Conservation (phyloP, 2,888 invertebrate species). For the Drosophila anomalata region DNA sequence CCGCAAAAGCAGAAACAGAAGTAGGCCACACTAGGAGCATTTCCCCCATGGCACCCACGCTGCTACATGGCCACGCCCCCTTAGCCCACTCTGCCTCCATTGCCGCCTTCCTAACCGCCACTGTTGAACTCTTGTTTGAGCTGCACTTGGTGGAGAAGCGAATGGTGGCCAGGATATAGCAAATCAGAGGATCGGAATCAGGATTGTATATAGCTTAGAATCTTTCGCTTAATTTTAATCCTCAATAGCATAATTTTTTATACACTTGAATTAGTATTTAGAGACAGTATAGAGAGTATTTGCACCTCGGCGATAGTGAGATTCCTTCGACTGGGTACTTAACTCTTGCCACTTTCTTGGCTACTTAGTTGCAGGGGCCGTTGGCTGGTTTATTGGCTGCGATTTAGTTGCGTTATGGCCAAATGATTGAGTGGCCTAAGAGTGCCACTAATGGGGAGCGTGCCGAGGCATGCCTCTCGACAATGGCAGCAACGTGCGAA, state of each 20-base stretch:
- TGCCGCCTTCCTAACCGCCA: not conserved
- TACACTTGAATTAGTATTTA: too few species aligned
- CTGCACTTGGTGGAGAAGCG: slow-evolving; percentile 56
- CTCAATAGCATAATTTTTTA: too few species aligned
- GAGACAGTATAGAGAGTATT: not conserved
- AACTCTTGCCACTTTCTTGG: slow-evolving; percentile 16
- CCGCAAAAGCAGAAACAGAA: slow-evolving; percentile 55
- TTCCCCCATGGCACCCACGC: slow-evolving; percentile 41
- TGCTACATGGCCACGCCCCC: slow-evolving; percentile 5
- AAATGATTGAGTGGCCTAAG: slow-evolving; percentile 54
- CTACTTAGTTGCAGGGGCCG: slow-evolving; percentile 40
- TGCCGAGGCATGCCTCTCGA: slow-evolving; percentile 30
- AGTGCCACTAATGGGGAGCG: slow-evolving; percentile 45
- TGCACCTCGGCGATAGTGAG: not conserved
- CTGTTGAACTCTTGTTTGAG: slow-evolving; percentile 28
- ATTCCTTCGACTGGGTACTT: not conserved
- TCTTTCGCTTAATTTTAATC: too few species aligned
- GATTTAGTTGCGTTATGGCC: slow-evolving; percentile 50
- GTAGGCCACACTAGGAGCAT: slow-evolving; percentile 66
- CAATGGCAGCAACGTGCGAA: slow-evolving; percentile 25
- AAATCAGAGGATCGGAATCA: too few species aligned
- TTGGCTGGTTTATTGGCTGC: slow-evolving; percentile 46
- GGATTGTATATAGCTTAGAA: too few species aligned
- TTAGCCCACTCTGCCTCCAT: too few species aligned
- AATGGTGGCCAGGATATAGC: slow-evolving; percentile 12